Base-by-base conservation (phyloP, 2,888 invertebrate genomes). In the Habrosyne pyritoides region DNA sequence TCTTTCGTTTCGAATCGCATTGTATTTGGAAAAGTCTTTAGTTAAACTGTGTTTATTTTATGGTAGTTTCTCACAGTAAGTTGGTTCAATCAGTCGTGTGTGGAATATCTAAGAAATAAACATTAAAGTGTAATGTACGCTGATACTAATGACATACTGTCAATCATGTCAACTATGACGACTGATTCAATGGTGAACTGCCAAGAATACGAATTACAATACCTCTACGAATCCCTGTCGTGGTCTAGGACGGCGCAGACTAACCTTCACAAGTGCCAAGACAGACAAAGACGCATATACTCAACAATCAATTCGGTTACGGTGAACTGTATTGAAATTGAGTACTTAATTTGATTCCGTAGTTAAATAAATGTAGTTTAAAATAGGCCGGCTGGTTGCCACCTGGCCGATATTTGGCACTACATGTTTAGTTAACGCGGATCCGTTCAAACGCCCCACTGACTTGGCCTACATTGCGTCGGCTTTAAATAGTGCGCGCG, bases 381-480 rank as follows among this genome's bases (percentile, higher is more conserved):
- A 77, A 79, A 72, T 76, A 74, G 69, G 63, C 58, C 57, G 62
- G 65, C 53, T 50, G 18, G 57, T 77, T 77, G 76, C 81, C 83
- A 83, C 78, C 82, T 83, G 83, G 77, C 66, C 66, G 64, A 62
- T 68, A 62, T 73, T 77, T 78, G 78, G 79, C 78, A 73, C 65
- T 69, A 67, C 61, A 54, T 28, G n/a, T n/a, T n/a, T n/a, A 33
- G 26, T 26, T 48, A 24, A 14, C 33, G 10, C 59, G 64, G 71
- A 67, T 66, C 67, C 62, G 66, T 60, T 68, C 68, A 65, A 66
- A 65, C 75, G 84, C 59, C 84, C 83, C 75, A 86, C 78, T 86
- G 86, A 86, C 86, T 86, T 79, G 84, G 69, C 83, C 84, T 78
- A 86, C 65, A 79, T 79, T 76, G 26, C 67, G 33, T 33, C 33